Evolutionary conservation across 1,140 invertebrate genomes (phyloP), one percentile per base, ranked within the genome.

Genomic region (Nymphalis io): DNA sequence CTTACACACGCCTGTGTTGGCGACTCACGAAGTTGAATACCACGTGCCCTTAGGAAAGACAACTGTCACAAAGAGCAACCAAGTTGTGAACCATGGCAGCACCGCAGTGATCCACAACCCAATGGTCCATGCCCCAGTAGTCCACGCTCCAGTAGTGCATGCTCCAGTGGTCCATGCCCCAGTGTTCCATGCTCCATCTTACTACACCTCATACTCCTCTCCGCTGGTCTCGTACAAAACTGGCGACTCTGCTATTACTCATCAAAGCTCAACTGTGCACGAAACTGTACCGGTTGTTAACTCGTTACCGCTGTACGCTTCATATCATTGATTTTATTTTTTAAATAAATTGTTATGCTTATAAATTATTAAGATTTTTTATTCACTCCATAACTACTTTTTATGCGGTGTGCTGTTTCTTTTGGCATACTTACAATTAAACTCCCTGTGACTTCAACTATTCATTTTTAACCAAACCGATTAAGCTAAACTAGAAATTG

Each of bases 51-150:
- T 74, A 10, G 70, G 77, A 0, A 84, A 90, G 60, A 82, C 81
- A 2, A 83, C 83, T 1, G 79, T 89, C 15, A 85, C 90, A 38
- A 83, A 88, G 65, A 84, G 75, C 74, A 86, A 78, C 67, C 80
- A 88, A 51, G 74, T 86, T 48, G 79, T 90, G 55, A 85, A 91
- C 82, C 82, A 92, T 58, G 81, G 83, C 11, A 65, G 75, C 10
- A 76, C 83, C 16, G 23, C 72, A n/a, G 60, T 92, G 12, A 75
- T 87, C 48, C 82, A 92, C 60, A 74, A 88, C 60, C 80, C 82
- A 0, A 75, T 83, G 11, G 68, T 80, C 20, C 74, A 72, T 48
- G 60, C 64, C 20, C 58, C 70, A 4, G 65, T 78, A 16, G 70
- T 79, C 48, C 77, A 73, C 23, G 72, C 81, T 27, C 74, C 80